A percentile compares a stretch with the other conserved stretches of the same genome.
phyloP scores from a whole-genome alignment of 2,888 invertebrate genomes.

The Cataglyphis livida region DNA sequence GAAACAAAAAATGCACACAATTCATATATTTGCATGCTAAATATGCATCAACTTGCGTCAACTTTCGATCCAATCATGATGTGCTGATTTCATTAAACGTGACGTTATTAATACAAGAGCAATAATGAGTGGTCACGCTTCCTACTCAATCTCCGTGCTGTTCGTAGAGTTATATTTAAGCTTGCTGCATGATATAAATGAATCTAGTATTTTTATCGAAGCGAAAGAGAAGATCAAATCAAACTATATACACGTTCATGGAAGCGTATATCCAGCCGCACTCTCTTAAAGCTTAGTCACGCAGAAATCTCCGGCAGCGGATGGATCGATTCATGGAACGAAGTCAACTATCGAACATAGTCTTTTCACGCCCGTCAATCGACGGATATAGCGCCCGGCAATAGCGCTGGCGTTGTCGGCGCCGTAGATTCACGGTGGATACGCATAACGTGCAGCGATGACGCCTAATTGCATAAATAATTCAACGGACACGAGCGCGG shows the following conservation, averaged over 20 bases:
- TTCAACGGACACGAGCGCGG: slow-evolving; percentile 79
- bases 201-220: neutral
- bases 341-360: slow-evolving; percentile 46
- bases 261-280: slow-evolving; percentile 1
- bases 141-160: neutral
- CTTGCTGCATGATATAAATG: slow-evolving; percentile 23
- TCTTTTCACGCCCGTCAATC: slow-evolving; percentile 54
- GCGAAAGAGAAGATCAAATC: neutral
- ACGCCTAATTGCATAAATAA: slow-evolving; percentile 83
- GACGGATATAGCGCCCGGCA: slow-evolving; percentile 39
- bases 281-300: slow-evolving; percentile 41
- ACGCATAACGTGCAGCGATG: slow-evolving; percentile 72
- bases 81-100: slow-evolving; percentile 5
- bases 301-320: slow-evolving; percentile 35
- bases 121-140: neutral
- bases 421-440: slow-evolving; percentile 60
- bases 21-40: neutral
- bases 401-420: slow-evolving; percentile 27
- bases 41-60: neutral
- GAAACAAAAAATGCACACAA: neutral
- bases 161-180: slow-evolving; percentile 11
- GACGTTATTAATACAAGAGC: slow-evolving; percentile 14
- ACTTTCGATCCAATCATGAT: neutral
- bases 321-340: slow-evolving; percentile 40
- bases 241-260: neutral